Evolutionary conservation across 23 tunicate species (phyloP).

Genomic region (Styela clava): DNA sequence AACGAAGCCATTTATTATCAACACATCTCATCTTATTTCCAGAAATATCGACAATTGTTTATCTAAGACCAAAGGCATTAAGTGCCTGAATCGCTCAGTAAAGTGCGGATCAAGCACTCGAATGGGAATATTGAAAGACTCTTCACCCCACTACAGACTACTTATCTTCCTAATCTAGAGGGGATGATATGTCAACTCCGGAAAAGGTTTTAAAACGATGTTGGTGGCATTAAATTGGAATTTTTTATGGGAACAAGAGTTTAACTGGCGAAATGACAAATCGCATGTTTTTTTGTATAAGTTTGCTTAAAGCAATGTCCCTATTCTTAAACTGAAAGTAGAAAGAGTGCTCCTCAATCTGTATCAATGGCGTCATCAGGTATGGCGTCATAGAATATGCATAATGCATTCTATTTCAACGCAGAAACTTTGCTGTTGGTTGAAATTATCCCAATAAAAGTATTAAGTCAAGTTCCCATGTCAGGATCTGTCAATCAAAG

Average conservation of each 20-base stretch:
- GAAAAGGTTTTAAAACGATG: neutral
- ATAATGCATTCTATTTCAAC: no score
- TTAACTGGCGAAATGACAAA: no score
- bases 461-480: neutral
- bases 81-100: neutral
- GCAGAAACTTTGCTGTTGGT: no score
- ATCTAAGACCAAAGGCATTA: neutral
- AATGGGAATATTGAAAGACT: neutral
- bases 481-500: neutral
- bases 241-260: no score
- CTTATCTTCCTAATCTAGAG: neutral
- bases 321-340: no score
- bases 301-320: no score
- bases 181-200: neutral
- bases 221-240: neutral
- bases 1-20: neutral
- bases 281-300: no score
- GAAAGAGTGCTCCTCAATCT: no score
- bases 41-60: neutral
- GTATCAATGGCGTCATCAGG: no score
- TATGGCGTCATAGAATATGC: no score
- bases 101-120: neutral
- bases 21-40: neutral
- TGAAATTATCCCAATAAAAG: no score
- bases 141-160: neutral